Evolutionary conservation across 2,113 vertebrate genomes (phyloP).

Genomic region (Hoplias malabaricus): DNA sequence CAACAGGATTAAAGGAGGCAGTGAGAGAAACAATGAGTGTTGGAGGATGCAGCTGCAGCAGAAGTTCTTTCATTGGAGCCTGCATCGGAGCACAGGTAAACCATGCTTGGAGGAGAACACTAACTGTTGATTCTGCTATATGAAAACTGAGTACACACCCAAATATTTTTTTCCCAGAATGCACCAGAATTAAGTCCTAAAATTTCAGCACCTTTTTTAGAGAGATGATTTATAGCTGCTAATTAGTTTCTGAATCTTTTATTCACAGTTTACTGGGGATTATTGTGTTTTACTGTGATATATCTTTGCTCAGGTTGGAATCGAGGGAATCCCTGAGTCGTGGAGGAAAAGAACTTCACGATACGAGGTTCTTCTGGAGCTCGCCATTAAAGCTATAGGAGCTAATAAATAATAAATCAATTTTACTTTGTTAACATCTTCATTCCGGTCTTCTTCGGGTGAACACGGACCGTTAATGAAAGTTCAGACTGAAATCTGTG

Average conservation of each 20-base stretch:
- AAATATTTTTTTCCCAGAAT: too few species aligned
- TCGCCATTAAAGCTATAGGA: constrained; percentile 60
- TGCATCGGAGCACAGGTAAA: constrained; percentile 76
- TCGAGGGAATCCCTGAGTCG: constrained; percentile 67
- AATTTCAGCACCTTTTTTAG: too few species aligned
- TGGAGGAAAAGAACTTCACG: constrained; percentile 66
- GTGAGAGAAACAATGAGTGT: constrained; percentile 72
- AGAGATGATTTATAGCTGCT: too few species aligned
- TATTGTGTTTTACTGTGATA: too few species aligned
- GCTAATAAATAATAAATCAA: constrained; percentile 44
- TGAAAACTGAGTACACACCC: too few species aligned
- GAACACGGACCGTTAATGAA: constrained; percentile 64
- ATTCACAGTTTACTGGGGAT: too few species aligned
- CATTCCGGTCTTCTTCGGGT: constrained; percentile 49
- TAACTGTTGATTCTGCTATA: too few species aligned
- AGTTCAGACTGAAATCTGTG: constrained; percentile 61
- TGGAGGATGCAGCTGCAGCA: constrained; percentile 74
- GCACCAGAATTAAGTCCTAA: too few species aligned
- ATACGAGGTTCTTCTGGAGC: constrained; percentile 57
- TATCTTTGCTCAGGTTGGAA: constrained; percentile 55
- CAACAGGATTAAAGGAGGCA: constrained; percentile 62
- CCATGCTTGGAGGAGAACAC: background rate
- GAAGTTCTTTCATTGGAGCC: constrained; percentile 74
- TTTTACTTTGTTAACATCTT: constrained; percentile 2
- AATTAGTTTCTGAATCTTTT: too few species aligned